phyloP scores from a whole-genome alignment of 2,888 invertebrate genomes.

The Meiosimyza decipiens region DNA sequence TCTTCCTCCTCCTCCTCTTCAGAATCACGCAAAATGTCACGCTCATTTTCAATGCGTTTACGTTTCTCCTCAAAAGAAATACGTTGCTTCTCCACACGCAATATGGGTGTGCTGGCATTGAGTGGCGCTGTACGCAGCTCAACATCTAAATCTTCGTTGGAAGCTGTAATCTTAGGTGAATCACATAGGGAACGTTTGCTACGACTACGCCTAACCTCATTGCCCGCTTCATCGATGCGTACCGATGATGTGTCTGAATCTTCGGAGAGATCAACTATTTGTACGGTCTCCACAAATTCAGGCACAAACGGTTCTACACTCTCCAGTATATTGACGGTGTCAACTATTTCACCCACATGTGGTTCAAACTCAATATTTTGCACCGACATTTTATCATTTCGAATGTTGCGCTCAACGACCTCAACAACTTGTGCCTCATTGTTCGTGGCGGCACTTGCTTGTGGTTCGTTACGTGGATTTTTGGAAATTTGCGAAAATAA shows the following conservation, averaged over 20 bases:
- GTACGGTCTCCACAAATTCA: slow-evolving; percentile 70
- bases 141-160: slow-evolving; percentile 45
- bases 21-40: slow-evolving; percentile 64
- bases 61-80: slow-evolving; percentile 67
- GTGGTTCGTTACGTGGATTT: slow-evolving; percentile 57
- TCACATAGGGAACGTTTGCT: slow-evolving; percentile 57
- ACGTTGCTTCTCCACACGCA: slow-evolving; percentile 63
- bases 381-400: slow-evolving; percentile 72
- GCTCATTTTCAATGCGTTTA: slow-evolving; percentile 63
- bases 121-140: slow-evolving; percentile 51
- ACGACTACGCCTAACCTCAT: slow-evolving; percentile 52
- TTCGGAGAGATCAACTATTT: slow-evolving; percentile 70
- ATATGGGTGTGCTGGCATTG: slow-evolving; percentile 57
- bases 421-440: slow-evolving; percentile 73
- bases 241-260: slow-evolving; percentile 66
- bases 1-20: slow-evolving; percentile 56
- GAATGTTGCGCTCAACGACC: slow-evolving; percentile 76
- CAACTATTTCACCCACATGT: slow-evolving; percentile 66
- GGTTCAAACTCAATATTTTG: slow-evolving; percentile 59
- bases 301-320: slow-evolving; percentile 70
- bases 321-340: slow-evolving; percentile 70
- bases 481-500: slow-evolving; percentile 77
- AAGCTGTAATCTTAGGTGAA: slow-evolving; percentile 43
- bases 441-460: slow-evolving; percentile 40
- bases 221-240: slow-evolving; percentile 51